These are phyloP conservation scores for Heliconius hortense DNA, from an alignment of 2,888 invertebrate species.

Conservation along the genomic window DNA sequence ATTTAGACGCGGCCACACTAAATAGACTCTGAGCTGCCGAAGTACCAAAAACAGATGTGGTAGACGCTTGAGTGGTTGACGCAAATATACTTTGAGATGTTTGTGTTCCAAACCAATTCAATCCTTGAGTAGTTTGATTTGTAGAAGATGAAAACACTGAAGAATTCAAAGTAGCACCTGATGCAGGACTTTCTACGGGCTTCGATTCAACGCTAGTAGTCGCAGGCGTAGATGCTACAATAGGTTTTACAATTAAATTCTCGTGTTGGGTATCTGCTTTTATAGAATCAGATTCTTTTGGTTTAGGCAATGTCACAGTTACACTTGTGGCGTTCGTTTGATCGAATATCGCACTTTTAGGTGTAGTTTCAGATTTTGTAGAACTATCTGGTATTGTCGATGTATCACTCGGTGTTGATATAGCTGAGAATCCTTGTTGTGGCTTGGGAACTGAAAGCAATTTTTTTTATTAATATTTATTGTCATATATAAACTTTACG, in stretches of 20 bases:
- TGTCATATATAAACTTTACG: background rate
- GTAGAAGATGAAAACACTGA: slow-evolving; percentile 41
- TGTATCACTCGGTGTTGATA: slow-evolving; percentile 25
- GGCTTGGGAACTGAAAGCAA: slow-evolving; percentile 28
- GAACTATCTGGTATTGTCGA: slow-evolving; percentile 17
- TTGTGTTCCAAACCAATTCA: slow-evolving; percentile 41
- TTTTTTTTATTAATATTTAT: background rate
- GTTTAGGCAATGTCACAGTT: slow-evolving; percentile 11
- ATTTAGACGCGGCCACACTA: slow-evolving; percentile 48
- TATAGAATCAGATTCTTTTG: slow-evolving; percentile 15
- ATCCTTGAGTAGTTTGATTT: slow-evolving; percentile 31
- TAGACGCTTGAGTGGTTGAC: slow-evolving; percentile 31
- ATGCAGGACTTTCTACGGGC: slow-evolving; percentile 26
- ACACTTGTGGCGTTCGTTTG: background rate
- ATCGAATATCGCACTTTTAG: background rate
- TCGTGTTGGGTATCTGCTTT: slow-evolving; percentile 21
- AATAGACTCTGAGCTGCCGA: slow-evolving; percentile 46
- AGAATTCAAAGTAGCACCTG: slow-evolving; percentile 36
- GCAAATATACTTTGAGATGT: slow-evolving; percentile 48
- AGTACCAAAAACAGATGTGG: slow-evolving; percentile 49
- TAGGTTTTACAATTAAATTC: slow-evolving; percentile 18
- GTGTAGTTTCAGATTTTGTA: background rate
- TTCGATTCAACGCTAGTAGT: slow-evolving; percentile 32
- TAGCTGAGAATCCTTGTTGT: slow-evolving; percentile 25
- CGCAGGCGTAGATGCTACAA: slow-evolving; percentile 14